Conservation (phyloP, 2,888 invertebrate genomes). For the Sepiola atlantica region DNA sequence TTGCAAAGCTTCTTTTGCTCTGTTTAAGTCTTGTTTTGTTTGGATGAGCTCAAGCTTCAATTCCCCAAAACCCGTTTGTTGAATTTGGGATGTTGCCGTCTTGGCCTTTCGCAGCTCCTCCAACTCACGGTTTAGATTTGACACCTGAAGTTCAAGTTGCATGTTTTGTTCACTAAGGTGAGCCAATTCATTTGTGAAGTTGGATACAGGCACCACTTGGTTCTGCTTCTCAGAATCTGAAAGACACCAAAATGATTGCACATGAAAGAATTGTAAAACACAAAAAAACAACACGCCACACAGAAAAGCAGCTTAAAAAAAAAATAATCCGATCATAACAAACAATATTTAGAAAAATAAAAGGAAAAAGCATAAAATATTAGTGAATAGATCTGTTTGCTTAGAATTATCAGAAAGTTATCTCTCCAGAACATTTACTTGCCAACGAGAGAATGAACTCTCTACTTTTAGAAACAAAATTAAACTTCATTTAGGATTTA, state of each 20-base stretch:
- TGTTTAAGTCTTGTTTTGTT: slow-evolving; percentile 80
- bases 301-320: no score
- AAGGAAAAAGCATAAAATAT: not conserved
- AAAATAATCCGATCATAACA: not conserved
- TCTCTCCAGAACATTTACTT: no score
- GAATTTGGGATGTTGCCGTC: slow-evolving; percentile 52
- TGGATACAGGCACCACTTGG: slow-evolving; percentile 34
- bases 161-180: slow-evolving; percentile 67
- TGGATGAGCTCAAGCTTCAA: slow-evolving; percentile 78
- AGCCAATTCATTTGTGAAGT: slow-evolving; percentile 35
- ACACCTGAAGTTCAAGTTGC: slow-evolving; percentile 69
- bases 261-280: not conserved
- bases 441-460: no score
- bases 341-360: not conserved
- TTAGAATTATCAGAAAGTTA: no score
- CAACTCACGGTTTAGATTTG: slow-evolving; percentile 70
- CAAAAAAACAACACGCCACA: not conserved
- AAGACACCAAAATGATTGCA: not conserved
- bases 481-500: no score
- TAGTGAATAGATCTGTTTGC: not conserved
- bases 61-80: slow-evolving; percentile 64
- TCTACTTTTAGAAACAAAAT: no score
- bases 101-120: slow-evolving; percentile 77
- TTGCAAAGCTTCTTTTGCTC: slow-evolving; percentile 86
- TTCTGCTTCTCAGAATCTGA: not conserved